A percentile compares a stretch with the other conserved stretches of the same genome.
These are phyloP conservation scores for Mustela lutreola DNA, from an alignment of 2,113 vertebrate genomes.

Conservation along the genomic window DNA sequence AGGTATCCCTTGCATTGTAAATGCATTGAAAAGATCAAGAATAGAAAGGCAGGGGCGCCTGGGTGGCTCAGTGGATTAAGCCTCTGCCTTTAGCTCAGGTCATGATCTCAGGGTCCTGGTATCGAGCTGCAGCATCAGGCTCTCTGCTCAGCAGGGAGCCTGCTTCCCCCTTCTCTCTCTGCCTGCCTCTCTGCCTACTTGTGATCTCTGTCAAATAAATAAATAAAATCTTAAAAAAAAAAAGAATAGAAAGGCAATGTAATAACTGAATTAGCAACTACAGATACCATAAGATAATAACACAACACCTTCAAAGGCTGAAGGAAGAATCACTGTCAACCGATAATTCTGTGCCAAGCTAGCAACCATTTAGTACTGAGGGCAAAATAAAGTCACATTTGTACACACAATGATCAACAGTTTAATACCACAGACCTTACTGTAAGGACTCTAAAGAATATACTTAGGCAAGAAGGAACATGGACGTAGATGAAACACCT, in stretches of 20 bases:
- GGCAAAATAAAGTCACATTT: neutral
- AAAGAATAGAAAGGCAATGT: neutral
- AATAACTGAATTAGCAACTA: neutral
- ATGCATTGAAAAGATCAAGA: neutral
- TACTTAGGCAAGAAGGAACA: neutral
- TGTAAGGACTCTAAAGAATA: neutral
- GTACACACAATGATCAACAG: neutral
- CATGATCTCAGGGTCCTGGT: too few species aligned
- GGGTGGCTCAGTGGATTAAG: too few species aligned
- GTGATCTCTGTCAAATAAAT: too few species aligned
- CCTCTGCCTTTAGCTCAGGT: too few species aligned
- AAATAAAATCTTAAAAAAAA: too few species aligned
- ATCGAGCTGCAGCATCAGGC: too few species aligned
- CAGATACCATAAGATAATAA: neutral
- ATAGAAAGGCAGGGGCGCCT: neutral
- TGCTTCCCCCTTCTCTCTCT: too few species aligned
- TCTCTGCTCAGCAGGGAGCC: too few species aligned
- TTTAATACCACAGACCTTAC: neutral
- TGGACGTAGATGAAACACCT: neutral
- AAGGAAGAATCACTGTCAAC: neutral
- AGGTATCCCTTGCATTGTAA: neutral
- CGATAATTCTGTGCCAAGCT: neutral
- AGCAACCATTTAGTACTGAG: neutral
- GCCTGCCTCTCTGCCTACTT: too few species aligned
- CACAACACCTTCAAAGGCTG: neutral